Evolutionary conservation across 2,888 invertebrate species (phyloP).

Genomic region (Nycteola revayana): DNA sequence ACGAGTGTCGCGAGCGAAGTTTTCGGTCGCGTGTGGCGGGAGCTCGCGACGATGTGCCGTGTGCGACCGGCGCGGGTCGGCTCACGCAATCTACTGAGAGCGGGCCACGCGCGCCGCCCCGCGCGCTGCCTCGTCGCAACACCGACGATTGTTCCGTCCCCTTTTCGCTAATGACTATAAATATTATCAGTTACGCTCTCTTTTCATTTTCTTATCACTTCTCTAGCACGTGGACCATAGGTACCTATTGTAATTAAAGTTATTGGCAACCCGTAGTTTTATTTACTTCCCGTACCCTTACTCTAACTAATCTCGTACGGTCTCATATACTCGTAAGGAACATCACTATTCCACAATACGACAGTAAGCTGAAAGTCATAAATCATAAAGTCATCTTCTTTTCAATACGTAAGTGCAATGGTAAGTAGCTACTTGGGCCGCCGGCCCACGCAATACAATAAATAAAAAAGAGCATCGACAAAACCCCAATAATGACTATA

Average conservation of each 20-base stretch:
- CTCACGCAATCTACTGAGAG: constrained; percentile 85
- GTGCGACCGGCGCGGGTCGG: constrained; percentile 83
- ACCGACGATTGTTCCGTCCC: constrained; percentile 76
- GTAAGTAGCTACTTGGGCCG: constrained; percentile 16
- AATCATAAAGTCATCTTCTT: background rate
- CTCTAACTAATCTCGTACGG: background rate
- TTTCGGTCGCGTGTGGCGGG: constrained; percentile 63
- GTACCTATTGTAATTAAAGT: constrained; percentile 18
- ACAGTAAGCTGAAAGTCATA: too few relatives aligned
- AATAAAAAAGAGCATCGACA: constrained; percentile 55
- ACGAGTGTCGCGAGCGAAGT: constrained; percentile 71
- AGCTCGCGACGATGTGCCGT: constrained; percentile 60
- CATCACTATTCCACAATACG: background rate
- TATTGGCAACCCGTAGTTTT: constrained; percentile 9
- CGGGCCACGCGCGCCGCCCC: constrained; percentile 83
- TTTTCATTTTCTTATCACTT: constrained; percentile 75
- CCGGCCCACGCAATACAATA: constrained; percentile 30
- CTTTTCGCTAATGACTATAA: constrained; percentile 81
- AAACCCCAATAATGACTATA: constrained; percentile 65
- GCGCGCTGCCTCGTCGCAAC: constrained; percentile 73
- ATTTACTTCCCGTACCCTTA: constrained; percentile 1
- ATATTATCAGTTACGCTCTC: constrained; percentile 79
- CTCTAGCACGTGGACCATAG: constrained; percentile 63
- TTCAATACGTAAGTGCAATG: too few relatives aligned
- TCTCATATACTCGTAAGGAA: too few relatives aligned